Conservation (phyloP, 2,113 vertebrate species). For the Eclectus roratus region DNA sequence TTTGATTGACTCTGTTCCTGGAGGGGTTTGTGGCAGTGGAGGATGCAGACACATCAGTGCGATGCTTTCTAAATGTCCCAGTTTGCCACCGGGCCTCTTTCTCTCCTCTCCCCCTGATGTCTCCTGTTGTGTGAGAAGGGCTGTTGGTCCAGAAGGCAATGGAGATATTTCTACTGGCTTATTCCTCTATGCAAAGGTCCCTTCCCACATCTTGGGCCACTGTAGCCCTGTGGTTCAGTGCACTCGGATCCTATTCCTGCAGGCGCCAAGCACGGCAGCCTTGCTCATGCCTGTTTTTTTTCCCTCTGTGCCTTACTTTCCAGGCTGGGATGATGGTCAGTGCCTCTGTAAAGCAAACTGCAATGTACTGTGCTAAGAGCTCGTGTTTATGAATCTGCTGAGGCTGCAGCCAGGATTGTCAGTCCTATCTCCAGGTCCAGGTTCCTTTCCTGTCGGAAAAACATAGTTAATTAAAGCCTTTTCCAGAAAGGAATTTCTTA, state of each 20-base stretch:
- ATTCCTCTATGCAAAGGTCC: neutral
- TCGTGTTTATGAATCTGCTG: neutral
- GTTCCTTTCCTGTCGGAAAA: neutral
- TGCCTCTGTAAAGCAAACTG: neutral
- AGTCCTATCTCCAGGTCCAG: neutral
- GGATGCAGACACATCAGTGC: neutral
- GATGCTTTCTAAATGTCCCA: conserved; percentile 22
- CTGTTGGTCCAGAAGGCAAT: neutral
- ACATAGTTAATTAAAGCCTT: conserved; percentile 50
- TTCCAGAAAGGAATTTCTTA: conserved; percentile 57
- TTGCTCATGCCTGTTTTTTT: neutral
- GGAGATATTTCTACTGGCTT: neutral
- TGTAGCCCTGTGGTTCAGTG: neutral
- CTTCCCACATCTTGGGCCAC: neutral
- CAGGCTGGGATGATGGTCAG: neutral
- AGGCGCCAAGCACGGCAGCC: rapidly evolving
- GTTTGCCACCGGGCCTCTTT: neutral
- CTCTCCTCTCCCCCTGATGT: neutral
- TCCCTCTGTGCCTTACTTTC: neutral
- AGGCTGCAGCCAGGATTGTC: neutral
- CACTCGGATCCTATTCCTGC: neutral
- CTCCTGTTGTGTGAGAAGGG: neutral
- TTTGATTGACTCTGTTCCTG: conserved; percentile 38
- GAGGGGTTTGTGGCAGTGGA: neutral
- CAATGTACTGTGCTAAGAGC: neutral